phyloP scores from a whole-genome alignment of 2,113 vertebrate genomes.

The Dermatemys mawii region DNA sequence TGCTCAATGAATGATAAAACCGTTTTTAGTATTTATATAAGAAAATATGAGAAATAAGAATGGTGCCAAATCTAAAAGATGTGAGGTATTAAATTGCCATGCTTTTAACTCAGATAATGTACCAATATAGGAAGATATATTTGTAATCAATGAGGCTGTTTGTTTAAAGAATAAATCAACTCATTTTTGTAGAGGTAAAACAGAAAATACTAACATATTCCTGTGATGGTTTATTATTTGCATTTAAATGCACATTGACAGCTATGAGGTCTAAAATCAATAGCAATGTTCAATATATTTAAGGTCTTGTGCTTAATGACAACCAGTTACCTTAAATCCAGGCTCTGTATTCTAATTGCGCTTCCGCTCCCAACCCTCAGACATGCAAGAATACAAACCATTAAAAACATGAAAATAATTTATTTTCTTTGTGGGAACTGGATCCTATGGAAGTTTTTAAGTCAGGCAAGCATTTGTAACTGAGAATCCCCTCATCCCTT shows the following conservation, averaged over 20 bases:
- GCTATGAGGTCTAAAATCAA: neutral
- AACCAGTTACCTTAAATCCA: neutral
- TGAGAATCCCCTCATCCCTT: neutral
- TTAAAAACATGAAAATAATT: neutral
- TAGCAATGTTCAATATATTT: neutral
- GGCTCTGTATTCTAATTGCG: neutral
- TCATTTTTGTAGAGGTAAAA: neutral
- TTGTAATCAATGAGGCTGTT: neutral
- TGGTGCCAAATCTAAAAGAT: neutral
- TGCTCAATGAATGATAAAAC: neutral
- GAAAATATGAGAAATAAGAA: neutral
- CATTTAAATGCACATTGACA: neutral
- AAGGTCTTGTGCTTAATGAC: neutral
- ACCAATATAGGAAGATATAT: fast-evolving
- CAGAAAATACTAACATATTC: neutral
- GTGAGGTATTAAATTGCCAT: neutral
- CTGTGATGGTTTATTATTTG: neutral
- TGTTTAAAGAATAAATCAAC: neutral
- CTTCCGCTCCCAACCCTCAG: neutral
- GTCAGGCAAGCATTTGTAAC: neutral
- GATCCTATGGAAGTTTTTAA: neutral
- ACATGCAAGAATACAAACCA: neutral
- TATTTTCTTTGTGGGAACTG: neutral
- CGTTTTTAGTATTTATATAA: neutral
- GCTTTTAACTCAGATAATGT: neutral